phyloP scores from a whole-genome alignment of 2,797 vertebrate species.

The Ptychadena robeensis region DNA sequence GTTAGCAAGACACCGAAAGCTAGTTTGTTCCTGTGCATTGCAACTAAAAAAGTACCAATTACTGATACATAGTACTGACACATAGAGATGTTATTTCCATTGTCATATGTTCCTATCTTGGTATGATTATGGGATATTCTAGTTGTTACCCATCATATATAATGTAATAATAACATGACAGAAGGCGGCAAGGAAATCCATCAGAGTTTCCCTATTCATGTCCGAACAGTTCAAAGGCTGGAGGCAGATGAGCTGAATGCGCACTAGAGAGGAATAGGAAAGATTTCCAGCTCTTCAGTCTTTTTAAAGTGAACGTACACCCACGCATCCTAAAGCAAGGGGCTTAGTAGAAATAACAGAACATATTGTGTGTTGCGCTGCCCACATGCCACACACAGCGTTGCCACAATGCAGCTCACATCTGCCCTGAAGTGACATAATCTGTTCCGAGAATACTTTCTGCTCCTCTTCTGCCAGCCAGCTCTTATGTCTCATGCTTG shows the following conservation, averaged over 20 bases:
- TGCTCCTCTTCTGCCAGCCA: constrained; percentile 40
- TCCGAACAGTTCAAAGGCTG: constrained; percentile 17
- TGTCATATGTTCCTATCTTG: neutral
- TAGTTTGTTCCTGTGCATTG: neutral
- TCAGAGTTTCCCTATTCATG: constrained; percentile 16
- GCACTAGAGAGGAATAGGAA: neutral
- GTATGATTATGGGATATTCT: neutral
- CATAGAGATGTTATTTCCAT: neutral
- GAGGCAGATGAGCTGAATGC: constrained; percentile 29
- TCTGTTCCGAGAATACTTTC: constrained; percentile 50
- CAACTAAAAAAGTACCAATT: neutral
- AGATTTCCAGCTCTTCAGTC: constrained; percentile 49
- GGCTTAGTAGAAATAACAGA: constrained; percentile 53
- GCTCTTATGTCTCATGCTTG: constrained; percentile 12
- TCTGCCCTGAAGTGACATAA: constrained; percentile 48
- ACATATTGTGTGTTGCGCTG: constrained; percentile 45
- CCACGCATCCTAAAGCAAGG: constrained; percentile 46
- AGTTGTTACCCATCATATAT: neutral
- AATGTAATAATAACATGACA: neutral
- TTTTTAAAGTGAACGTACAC: constrained; percentile 50
- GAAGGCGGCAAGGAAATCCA: constrained; percentile 15
- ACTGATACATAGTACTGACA: neutral
- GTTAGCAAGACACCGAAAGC: neutral
- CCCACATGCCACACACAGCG: constrained; percentile 57
- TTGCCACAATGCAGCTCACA: constrained; percentile 39